Evolutionary conservation across 2,113 vertebrate genomes (phyloP), one percentile per base, ranked within the genome.

Genomic region (Grus americana): DNA sequence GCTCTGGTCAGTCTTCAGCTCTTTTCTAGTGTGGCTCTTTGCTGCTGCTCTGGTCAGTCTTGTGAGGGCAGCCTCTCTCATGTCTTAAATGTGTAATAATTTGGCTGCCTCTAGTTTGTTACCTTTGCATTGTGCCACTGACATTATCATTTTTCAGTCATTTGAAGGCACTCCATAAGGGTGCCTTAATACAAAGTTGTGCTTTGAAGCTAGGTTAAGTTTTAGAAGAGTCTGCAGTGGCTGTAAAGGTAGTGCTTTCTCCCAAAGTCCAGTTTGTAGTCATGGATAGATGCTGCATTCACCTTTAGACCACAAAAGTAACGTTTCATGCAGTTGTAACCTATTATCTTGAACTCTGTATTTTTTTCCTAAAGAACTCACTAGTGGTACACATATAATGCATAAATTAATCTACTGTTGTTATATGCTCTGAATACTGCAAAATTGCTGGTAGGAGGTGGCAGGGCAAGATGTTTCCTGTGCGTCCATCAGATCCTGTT

Each of bases 381-480:
- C 29, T 15, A 38, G 24, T 61, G 34, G 65, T 63, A 74, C 34
- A 11, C 11, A 8, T 6, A 8, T 29, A 49, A 49, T 8, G 36
- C 6, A 72, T 13, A 58, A 66, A 86, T 42, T 36, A 1, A 46
- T 73, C 23, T 68, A 17, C 47, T 85, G 57, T 54, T 79, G 4
- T 79, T 65, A 11, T 4, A 10, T 30, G 18, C 19, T 67, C 12
- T 47, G 42, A 76, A 40, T 26, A 20, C 10, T 16, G n/a, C 17
- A 23, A 20, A 94, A 85, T 38, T 30, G 30, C 79, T 95, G 34
- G 36, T 93, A 91, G 96, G 89, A 97, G 95, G 59, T 76, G 66
- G 52, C 59, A 91, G 79, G 91, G 94, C 92, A 95, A 93, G 92
- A 93, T 82, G 55, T 95, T 98, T 98, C 97, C 98, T 98, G 98